Percentiles rank a stretch among this genome's conserved stretches.
Conservation (phyloP, 2,113 vertebrate species). For the Chamaetylas fuelleborni region DNA sequence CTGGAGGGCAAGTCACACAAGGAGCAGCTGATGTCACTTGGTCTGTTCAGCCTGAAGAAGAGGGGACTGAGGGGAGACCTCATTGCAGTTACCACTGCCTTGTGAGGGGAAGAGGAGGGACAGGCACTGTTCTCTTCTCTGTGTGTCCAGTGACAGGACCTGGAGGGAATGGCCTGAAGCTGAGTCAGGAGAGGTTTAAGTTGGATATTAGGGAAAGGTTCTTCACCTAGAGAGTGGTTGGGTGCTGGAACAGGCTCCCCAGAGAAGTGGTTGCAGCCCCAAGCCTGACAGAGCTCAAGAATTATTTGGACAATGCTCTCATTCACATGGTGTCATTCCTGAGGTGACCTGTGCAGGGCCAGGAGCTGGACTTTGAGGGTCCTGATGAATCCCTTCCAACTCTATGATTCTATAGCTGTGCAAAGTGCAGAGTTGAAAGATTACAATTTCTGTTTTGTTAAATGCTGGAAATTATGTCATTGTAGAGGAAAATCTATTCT, state of each 20-base stretch:
- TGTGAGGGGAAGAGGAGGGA: background rate
- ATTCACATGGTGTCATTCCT: background rate
- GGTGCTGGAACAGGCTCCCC: background rate
- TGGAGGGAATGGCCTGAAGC: accelerated
- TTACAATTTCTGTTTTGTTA: background rate
- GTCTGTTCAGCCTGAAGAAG: background rate
- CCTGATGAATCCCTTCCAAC: background rate
- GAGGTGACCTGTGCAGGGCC: background rate
- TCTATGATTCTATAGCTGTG: background rate
- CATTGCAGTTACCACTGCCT: background rate
- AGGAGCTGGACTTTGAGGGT: background rate
- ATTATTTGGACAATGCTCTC: background rate
- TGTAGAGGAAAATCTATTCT: background rate
- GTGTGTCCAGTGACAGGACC: background rate
- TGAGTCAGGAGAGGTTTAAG: background rate
- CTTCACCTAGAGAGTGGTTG: background rate
- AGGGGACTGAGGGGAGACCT: background rate
- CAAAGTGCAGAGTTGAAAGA: background rate
- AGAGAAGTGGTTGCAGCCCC: background rate
- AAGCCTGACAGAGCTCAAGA: background rate
- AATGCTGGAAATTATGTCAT: background rate
- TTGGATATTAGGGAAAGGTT: background rate
- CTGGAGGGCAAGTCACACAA: background rate
- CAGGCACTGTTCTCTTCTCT: background rate
- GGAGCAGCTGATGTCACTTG: too few relatives aligned